Percentiles rank a stretch among this genome's conserved stretches.
Conservation (phyloP, 2,797 vertebrate species). For the Hapalemur alaotrensis region DNA sequence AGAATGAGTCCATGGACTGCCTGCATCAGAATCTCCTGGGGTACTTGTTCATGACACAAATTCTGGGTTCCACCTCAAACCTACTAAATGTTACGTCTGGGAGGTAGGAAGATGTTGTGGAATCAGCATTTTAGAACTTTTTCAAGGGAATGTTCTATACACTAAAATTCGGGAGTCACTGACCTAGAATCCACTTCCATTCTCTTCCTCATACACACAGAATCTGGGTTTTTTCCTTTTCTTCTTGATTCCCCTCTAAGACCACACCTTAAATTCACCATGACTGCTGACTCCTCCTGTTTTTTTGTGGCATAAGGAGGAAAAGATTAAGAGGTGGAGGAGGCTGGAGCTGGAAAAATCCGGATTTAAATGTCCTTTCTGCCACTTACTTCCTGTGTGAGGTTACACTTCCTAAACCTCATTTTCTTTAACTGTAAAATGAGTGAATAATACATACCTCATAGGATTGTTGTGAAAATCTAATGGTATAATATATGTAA, state of each 20-base stretch:
- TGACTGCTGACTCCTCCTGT: neutral
- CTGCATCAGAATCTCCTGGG: neutral
- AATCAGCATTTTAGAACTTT: neutral
- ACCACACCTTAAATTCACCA: neutral
- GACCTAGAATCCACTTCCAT: neutral
- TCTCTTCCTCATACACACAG: neutral
- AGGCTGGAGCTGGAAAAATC: neutral
- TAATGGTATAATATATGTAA: neutral
- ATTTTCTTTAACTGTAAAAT: neutral
- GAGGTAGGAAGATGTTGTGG: neutral
- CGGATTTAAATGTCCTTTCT: neutral
- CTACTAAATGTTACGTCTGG: neutral
- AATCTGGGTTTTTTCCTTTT: neutral
- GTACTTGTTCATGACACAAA: neutral
- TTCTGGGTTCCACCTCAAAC: neutral
- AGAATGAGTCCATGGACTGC: neutral
- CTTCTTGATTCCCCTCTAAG: neutral
- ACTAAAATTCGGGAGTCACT: neutral
- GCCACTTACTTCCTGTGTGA: neutral
- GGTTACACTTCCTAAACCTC: neutral
- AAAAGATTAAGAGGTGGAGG: neutral
- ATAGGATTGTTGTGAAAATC: neutral
- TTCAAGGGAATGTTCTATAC: neutral
- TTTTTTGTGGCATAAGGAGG: neutral
- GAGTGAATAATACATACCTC: neutral